These are phyloP conservation scores for Oreonectes daqikongensis DNA, from an alignment of 2,797 vertebrate species.

Conservation along the genomic window DNA sequence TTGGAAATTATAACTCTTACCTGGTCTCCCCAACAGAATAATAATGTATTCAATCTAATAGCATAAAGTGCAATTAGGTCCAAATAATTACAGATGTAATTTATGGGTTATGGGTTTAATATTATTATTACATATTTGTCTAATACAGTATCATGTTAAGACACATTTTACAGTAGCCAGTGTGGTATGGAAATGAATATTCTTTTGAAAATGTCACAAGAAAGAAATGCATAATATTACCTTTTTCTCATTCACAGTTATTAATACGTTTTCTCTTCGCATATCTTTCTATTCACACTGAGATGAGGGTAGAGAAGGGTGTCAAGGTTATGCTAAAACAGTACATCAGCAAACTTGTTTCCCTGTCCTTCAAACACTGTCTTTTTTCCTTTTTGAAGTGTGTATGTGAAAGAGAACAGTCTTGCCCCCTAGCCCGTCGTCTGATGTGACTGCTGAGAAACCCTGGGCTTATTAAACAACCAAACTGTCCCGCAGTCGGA, in stretches of 20 bases:
- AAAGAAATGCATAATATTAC: conserved; percentile 33
- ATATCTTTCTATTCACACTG: conserved; percentile 27
- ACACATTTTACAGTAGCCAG: conserved; percentile 9
- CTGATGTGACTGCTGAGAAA: conserved; percentile 34
- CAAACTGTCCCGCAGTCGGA: conserved; percentile 12
- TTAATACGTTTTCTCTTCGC: background rate
- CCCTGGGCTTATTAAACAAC: conserved; percentile 52
- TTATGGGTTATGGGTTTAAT: too few relatives aligned
- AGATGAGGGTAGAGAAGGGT: conserved; percentile 18
- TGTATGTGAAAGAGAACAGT: background rate
- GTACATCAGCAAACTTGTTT: conserved; percentile 20
- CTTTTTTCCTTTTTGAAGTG: background rate
- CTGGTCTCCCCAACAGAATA: background rate
- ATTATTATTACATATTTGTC: background rate
- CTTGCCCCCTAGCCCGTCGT: conserved; percentile 31
- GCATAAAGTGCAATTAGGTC: background rate
- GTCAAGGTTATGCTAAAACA: conserved; percentile 52
- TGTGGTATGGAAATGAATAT: conserved; percentile 21
- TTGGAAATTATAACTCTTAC: background rate
- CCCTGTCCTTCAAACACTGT: conserved; percentile 11
- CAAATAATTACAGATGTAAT: too few relatives aligned
- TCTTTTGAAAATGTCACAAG: conserved; percentile 23
- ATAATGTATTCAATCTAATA: background rate
- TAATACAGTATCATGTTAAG: background rate
- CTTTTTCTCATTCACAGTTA: conserved; percentile 11